Conservation (phyloP, 2,113 vertebrate species). For the Oreochromis aureus region DNA sequence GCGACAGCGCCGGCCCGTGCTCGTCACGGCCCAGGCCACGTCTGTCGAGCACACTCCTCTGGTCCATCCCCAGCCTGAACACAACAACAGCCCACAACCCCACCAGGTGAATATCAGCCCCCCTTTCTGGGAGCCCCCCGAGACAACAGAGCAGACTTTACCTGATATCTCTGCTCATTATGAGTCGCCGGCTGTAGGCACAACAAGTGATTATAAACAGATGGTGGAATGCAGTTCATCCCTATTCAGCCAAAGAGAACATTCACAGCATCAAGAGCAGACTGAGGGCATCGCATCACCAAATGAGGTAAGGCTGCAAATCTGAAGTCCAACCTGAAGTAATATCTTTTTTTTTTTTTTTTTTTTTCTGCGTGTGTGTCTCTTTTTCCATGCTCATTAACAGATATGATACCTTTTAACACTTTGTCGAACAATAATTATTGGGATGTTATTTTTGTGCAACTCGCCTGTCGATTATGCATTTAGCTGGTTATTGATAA, state of each 20-base stretch:
- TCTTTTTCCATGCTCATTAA: background rate
- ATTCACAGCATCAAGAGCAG: constrained; percentile 1
- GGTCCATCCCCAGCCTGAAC: constrained; percentile 22
- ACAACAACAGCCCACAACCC: background rate
- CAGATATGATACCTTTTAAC: background rate
- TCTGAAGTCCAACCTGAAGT: background rate
- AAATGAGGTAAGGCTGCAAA: constrained; percentile 35
- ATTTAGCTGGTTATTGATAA: background rate
- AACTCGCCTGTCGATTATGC: background rate
- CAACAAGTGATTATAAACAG: background rate
- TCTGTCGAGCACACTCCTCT: background rate
- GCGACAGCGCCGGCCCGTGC: constrained; percentile 64
- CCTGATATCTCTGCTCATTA: background rate
- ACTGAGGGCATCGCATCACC: background rate
- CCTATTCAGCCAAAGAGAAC: background rate
- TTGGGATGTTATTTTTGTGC: background rate
- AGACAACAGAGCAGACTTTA: background rate
- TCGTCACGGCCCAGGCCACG: constrained; percentile 10
- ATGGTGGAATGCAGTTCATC: background rate
- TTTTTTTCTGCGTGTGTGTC: background rate
- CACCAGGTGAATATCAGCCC: constrained; percentile 3
- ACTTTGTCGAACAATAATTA: background rate
- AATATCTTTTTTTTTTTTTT: background rate
- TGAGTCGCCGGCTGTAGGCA: background rate
- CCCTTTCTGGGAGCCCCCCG: background rate